phyloP scores from a whole-genome alignment of 2,888 invertebrate genomes.

The Hedya salicella region DNA sequence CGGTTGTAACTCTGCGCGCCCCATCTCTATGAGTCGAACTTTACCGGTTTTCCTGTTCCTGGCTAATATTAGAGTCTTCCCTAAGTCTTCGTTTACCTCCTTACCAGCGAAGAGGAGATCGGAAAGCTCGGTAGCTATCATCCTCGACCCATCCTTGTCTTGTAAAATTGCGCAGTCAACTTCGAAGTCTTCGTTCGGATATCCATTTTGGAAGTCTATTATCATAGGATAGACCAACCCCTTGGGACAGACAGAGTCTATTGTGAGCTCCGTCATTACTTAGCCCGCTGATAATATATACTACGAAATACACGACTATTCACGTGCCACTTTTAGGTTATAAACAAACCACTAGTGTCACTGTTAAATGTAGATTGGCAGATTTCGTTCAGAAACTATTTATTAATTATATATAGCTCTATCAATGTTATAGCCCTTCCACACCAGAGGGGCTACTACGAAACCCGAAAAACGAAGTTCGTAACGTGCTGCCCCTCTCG shows the following conservation, averaged over 20 bases:
- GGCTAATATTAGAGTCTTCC: conserved; percentile 64
- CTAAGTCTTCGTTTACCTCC: conserved; percentile 61
- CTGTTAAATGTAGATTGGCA: too few species aligned
- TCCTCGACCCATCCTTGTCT: conserved; percentile 56
- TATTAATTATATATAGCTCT: too few species aligned
- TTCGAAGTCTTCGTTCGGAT: conserved; percentile 61
- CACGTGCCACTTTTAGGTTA: conserved; percentile 15
- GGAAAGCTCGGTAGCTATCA: conserved; percentile 57
- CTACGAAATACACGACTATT: neutral
- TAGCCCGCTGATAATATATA: neutral
- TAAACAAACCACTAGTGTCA: too few species aligned
- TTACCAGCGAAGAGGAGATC: conserved; percentile 67
- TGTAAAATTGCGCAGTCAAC: conserved; percentile 57
- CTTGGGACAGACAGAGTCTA: conserved; percentile 66
- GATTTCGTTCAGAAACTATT: too few species aligned
- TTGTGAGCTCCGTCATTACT: conserved; percentile 63
- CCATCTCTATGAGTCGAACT: conserved; percentile 67
- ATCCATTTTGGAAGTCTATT: conserved; percentile 73
- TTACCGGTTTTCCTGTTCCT: conserved; percentile 69
- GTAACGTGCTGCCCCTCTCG: too few species aligned
- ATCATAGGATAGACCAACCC: conserved; percentile 58
- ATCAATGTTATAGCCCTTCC: too few species aligned
- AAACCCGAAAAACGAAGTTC: too few species aligned
- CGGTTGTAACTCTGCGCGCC: conserved; percentile 64
- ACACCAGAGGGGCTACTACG: too few species aligned